Evolutionary conservation across 2,113 vertebrate genomes (phyloP).

Genomic region (Psilopogon haemacephalus): DNA sequence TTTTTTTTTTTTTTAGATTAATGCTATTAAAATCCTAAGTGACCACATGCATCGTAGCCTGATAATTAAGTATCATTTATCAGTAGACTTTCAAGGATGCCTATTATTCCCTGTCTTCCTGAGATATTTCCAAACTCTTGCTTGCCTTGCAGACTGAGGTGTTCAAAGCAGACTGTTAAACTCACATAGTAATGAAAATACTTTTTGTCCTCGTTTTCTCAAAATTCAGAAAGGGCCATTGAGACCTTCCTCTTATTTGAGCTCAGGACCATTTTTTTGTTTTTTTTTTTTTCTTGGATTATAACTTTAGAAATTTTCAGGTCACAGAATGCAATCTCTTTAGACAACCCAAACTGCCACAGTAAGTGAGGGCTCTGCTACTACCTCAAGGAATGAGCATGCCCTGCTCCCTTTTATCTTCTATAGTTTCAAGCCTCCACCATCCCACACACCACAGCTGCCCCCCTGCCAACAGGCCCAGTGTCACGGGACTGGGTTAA

Average conservation of each 20-base stretch:
- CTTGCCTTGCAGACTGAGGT: neutral
- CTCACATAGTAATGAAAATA: neutral
- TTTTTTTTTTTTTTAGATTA: neutral
- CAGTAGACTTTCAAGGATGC: neutral
- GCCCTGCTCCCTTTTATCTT: neutral
- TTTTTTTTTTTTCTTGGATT: neutral
- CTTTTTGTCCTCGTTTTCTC: neutral
- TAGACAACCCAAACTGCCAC: neutral
- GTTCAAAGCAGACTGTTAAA: neutral
- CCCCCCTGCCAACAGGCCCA: neutral
- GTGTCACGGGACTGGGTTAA: too few relatives aligned
- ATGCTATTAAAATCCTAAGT: neutral
- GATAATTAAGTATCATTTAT: neutral
- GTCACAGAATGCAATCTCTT: neutral
- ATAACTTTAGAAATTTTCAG: neutral
- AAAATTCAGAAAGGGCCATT: neutral
- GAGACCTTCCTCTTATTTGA: neutral
- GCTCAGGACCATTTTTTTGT: too few relatives aligned
- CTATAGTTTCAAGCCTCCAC: neutral
- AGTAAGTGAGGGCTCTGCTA: neutral
- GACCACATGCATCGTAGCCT: neutral
- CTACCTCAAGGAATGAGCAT: fast-evolving
- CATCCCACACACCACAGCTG: fast-evolving
- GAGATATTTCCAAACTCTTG: neutral
- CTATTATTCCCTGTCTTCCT: neutral